A percentile compares a stretch with the other conserved stretches of the same genome.
These are phyloP conservation scores for Egretta garzetta DNA, from an alignment of 2,113 vertebrate genomes.

Conservation along the genomic window DNA sequence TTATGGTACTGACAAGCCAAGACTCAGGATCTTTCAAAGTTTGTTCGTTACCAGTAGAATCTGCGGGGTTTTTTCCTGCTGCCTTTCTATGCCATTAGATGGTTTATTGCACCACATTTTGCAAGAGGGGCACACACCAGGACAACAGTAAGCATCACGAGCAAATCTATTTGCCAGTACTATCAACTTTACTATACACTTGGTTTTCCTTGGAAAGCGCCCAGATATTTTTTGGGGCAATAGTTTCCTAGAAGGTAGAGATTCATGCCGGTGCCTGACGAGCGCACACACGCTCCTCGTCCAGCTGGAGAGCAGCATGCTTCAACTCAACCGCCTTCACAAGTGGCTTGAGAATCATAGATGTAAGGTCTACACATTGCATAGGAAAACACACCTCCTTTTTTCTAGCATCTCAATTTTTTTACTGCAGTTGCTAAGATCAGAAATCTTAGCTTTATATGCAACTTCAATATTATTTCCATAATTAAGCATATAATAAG, in stretches of 20 bases:
- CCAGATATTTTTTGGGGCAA: neutral
- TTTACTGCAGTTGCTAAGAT: neutral
- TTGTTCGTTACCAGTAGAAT: neutral
- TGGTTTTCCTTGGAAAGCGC: neutral
- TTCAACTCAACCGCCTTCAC: neutral
- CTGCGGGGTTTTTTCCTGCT: neutral
- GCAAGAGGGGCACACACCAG: too few species aligned
- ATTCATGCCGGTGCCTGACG: neutral
- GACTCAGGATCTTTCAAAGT: neutral
- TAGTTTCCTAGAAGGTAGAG: neutral
- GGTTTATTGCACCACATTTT: neutral
- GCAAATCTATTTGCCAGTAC: neutral
- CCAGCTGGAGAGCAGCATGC: neutral
- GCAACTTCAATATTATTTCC: neutral
- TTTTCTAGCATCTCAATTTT: neutral
- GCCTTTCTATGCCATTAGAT: neutral
- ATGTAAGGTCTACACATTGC: too few species aligned
- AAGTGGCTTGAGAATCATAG: neutral
- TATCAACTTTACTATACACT: neutral
- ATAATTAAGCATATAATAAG: neutral
- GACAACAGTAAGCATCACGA: neutral
- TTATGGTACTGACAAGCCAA: neutral
- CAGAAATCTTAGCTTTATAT: neutral
- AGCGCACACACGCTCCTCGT: neutral
- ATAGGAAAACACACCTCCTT: accelerated